These are phyloP conservation scores for Melinaea marsaeus DNA, from an alignment of 2,888 invertebrate species.

Conservation along the genomic window DNA sequence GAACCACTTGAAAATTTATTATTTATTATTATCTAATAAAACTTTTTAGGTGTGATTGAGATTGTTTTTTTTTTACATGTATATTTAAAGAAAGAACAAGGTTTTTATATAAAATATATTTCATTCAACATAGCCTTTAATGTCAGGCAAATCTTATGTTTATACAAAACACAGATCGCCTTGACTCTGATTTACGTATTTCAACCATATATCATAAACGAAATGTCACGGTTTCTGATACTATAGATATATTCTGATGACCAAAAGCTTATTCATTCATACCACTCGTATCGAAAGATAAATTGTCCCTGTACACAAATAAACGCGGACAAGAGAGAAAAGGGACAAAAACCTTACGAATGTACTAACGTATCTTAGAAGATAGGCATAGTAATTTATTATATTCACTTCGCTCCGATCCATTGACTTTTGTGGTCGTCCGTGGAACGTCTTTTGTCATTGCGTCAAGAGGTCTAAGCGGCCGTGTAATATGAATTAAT, in stretches of 20 bases:
- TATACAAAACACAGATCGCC: neutral
- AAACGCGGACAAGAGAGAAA: slow-evolving; percentile 59
- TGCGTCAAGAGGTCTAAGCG: slow-evolving; percentile 67
- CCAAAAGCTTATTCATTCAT: slow-evolving; percentile 69
- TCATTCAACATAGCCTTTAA: neutral
- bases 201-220: slow-evolving; percentile 1
- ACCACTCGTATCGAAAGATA: slow-evolving; percentile 69
- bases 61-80: too few relatives aligned
- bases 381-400: slow-evolving; percentile 71
- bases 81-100: too few relatives aligned
- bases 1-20: neutral
- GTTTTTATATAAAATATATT: too few relatives aligned
- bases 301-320: slow-evolving; percentile 71
- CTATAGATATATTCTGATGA: slow-evolving; percentile 20
- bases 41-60: too few relatives aligned
- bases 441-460: slow-evolving; percentile 67
- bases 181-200: slow-evolving; percentile 6
- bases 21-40: too few relatives aligned
- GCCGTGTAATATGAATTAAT: slow-evolving; percentile 78
- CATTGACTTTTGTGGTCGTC: slow-evolving; percentile 72
- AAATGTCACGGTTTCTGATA: slow-evolving; percentile 14
- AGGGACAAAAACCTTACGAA: slow-evolving; percentile 56
- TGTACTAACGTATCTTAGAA: slow-evolving; percentile 56
- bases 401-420: slow-evolving; percentile 68
- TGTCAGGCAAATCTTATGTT: neutral